phyloP scores from a whole-genome alignment of 2,888 invertebrate species.

The Pollenia griseotomentosa region DNA sequence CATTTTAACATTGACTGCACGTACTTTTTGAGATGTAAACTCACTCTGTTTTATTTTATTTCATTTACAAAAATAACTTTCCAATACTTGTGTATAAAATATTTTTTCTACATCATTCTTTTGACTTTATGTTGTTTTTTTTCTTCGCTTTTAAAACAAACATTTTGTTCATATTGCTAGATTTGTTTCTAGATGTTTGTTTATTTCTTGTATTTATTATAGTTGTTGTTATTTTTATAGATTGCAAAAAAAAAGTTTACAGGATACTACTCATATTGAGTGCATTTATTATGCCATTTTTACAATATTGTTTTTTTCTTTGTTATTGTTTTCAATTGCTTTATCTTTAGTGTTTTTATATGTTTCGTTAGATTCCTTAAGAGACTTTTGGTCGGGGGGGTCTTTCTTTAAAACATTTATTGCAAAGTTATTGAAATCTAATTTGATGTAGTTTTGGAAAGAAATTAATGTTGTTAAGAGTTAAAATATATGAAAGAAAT shows the following conservation, averaged over 20 bases:
- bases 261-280: conserved; percentile 69
- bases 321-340: conserved; percentile 61
- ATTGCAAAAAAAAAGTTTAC: conserved; percentile 5
- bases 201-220: conserved; percentile 50
- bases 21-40: conserved; percentile 73
- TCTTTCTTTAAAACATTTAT: conserved; percentile 35
- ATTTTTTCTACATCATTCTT: conserved; percentile 33
- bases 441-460: conserved; percentile 22
- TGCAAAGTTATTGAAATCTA: conserved; percentile 61
- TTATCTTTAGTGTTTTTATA: conserved; percentile 36
- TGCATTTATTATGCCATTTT: conserved; percentile 70
- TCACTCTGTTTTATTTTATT: conserved; percentile 70
- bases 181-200: conserved; percentile 25
- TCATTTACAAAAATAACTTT: conserved; percentile 56
- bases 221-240: conserved; percentile 16
- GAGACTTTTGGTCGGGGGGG: conserved; percentile 40
- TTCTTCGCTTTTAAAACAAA: conserved; percentile 50
- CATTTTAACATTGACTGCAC: conserved; percentile 75
- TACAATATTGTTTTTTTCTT: conserved; percentile 46
- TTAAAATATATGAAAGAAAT: background rate
- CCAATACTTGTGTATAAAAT: conserved; percentile 23
- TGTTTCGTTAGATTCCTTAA: conserved; percentile 50
- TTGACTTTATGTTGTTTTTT: conserved; percentile 43
- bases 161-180: conserved; percentile 52
- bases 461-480: background rate